Evolutionary conservation across 2,888 invertebrate species (phyloP), one percentile per base, ranked within the genome.

Genomic region (Eristalis intricaria): DNA sequence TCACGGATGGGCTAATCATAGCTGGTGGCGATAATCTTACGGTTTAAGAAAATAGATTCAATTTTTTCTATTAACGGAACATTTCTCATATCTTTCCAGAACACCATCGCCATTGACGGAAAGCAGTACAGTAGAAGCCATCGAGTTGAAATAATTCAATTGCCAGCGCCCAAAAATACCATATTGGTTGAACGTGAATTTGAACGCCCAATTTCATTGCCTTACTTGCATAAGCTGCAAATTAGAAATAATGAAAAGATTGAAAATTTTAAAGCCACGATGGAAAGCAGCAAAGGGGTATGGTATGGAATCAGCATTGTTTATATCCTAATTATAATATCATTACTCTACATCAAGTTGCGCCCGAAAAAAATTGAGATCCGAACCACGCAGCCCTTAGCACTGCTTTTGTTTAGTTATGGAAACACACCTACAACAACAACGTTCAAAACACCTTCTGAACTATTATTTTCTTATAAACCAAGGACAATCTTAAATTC

Each of bases 1-100:
- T 70, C 70, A 60, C 10, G 1, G 70, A 70, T 40, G 70, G 58
- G 8, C 26, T 81, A 40, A 29, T 81, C n/a, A 70, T 81, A 40
- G 40, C 40, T 40, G 13, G 40, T 40, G 56, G 70, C 43, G 66
- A 74, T 63, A 50, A 74, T 65, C 80, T 74, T 22, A 60, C 13
- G 43, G 38, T 15, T 13, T 29, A 22, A 26, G 11, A 13, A 61
- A 80, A 40, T 43, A 23, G 43, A 61, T 29, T 23, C 13, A 66
- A 32, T n/a, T 50, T 50, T 75, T 19, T 63, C 64, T 26, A 58
- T 75, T n/a, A 38, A 63, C n/a, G 64, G 58, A 8, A 75, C 74
- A 26, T 69, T 75, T 19, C 32, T 65, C 13, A 2, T 70, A 23
- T 60, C 60, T 22, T 70, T 70, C 11, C 38, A 35, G 19, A 32